Evolutionary conservation across 2,888 invertebrate species (phyloP).

Genomic region (Callyntrura guangdongensis): DNA sequence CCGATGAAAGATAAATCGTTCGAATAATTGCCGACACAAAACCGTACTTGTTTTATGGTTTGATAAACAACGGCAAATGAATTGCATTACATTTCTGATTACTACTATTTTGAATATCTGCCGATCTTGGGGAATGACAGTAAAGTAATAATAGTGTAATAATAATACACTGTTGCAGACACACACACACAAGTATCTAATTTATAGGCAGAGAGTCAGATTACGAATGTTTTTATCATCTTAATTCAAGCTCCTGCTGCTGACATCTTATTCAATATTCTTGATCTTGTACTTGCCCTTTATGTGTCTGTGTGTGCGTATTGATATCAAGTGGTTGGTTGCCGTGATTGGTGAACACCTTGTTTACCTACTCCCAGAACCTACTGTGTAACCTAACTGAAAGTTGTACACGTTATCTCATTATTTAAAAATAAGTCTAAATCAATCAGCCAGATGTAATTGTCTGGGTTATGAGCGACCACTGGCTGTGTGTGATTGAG

Average conservation of each 20-base stretch:
- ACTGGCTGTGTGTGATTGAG: no score
- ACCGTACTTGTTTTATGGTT: slow-evolving; percentile 59
- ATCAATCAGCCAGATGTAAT: no score
- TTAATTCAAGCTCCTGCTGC: slow-evolving; percentile 12
- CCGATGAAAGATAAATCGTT: slow-evolving; percentile 69
- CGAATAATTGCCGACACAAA: slow-evolving; percentile 65
- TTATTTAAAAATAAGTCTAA: no score
- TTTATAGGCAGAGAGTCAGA: not conserved
- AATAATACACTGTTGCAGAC: not conserved
- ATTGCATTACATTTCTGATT: slow-evolving; percentile 50
- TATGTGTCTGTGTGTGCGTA: not conserved
- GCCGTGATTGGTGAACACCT: no score
- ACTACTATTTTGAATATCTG: not conserved
- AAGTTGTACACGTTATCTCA: no score
- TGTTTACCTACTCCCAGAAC: no score
- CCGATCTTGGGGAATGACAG: not conserved
- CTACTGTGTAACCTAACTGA: no score
- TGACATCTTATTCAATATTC: slow-evolving; percentile 11
- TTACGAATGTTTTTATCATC: not conserved
- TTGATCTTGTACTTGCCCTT: not conserved
- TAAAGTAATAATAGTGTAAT: not conserved
- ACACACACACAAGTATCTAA: not conserved
- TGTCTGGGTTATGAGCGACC: no score
- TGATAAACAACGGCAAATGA: slow-evolving; percentile 56
- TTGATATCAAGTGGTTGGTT: no score